Evolutionary conservation across 2,888 invertebrate species (phyloP).

Genomic region (Tanytarsus gracilentus): DNA sequence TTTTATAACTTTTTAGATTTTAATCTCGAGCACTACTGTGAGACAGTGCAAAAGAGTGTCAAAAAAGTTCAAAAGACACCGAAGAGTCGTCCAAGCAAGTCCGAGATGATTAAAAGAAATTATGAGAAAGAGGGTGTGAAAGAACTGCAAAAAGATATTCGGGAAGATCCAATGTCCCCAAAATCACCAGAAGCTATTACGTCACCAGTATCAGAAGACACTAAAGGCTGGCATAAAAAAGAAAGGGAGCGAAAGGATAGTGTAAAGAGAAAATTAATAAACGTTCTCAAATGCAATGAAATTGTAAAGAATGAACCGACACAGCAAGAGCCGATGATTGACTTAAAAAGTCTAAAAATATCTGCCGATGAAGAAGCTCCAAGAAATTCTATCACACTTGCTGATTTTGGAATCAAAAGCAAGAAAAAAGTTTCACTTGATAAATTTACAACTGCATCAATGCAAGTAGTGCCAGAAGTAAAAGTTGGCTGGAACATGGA

Average conservation of each 20-base stretch:
- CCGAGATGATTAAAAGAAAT: conserved; percentile 36
- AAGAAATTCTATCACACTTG: conserved; percentile 20
- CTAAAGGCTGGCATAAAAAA: conserved; percentile 33
- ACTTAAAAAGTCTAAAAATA: conserved; percentile 33
- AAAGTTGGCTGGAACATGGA: conserved; percentile 38
- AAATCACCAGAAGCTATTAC: not conserved
- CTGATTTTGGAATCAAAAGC: conserved; percentile 10
- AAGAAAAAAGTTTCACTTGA: conserved; percentile 12
- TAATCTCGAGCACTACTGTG: not conserved
- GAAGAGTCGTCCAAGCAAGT: conserved; percentile 30
- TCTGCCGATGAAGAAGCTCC: conserved; percentile 8
- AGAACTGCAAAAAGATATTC: conserved; percentile 36
- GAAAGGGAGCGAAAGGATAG: conserved; percentile 42
- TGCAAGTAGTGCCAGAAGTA: not conserved
- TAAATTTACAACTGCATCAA: conserved; percentile 5
- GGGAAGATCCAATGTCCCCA: conserved; percentile 30
- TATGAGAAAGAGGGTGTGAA: conserved; percentile 41
- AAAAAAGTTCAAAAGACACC: too few relatives aligned
- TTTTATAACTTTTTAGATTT: conserved; percentile 14
- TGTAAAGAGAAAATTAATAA: conserved; percentile 39
- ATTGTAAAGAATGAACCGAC: conserved; percentile 46
- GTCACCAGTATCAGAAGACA: not conserved
- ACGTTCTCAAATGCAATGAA: conserved; percentile 37
- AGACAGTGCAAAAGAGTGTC: conserved; percentile 26
- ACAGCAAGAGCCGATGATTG: conserved; percentile 43